Evolutionary conservation across 2,888 invertebrate genomes (phyloP), one percentile per base, ranked within the genome.

Genomic region (Gymnocheta viridis): DNA sequence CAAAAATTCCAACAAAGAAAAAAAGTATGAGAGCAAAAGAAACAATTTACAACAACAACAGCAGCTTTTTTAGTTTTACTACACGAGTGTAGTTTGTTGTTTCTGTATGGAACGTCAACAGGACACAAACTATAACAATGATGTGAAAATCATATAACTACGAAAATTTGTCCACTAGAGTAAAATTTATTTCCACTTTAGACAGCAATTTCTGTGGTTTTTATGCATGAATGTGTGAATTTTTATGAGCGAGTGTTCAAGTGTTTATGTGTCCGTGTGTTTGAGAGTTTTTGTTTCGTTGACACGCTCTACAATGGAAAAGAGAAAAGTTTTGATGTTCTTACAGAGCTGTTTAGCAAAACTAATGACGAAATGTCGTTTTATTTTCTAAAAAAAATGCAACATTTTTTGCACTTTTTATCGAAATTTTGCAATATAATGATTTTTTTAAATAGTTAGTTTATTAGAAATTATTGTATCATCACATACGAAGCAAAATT

Each of bases 161-260:
- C 67, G 49, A 72, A 81, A 81, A 77, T 81, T 84, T 81, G 81
- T 81, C 84, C 84, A 72, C 81, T 81, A 47, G 67, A 77, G 77
- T 66, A 56, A 81, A 77, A 84, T 44, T 81, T 81, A 84, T 81
- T 84, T 81, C 67, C 81, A 69, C 47, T 78, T 82, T 82, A 62
- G 51, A 38, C 38, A 62, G 51, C 51, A 82, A 54, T 69, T 73
- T 78, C 14, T 72, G 72, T 62, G 78, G 62, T 66, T 54, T 66
- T 14, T 51, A 24, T 60, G 60, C 41, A 14, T 38, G 54, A 49
- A 22, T 22, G 54, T 64, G 47, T 29, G 29, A 27, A 17, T 27
- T 41, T 9, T 41, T 24, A 10, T 27, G 24, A 24, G 22, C 32
- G 58, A 24, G 38, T 38, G 60, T 19, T 60, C 14, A 22, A 24